Conservation (phyloP, 2,113 vertebrate species). For the Trachemys scripta region DNA sequence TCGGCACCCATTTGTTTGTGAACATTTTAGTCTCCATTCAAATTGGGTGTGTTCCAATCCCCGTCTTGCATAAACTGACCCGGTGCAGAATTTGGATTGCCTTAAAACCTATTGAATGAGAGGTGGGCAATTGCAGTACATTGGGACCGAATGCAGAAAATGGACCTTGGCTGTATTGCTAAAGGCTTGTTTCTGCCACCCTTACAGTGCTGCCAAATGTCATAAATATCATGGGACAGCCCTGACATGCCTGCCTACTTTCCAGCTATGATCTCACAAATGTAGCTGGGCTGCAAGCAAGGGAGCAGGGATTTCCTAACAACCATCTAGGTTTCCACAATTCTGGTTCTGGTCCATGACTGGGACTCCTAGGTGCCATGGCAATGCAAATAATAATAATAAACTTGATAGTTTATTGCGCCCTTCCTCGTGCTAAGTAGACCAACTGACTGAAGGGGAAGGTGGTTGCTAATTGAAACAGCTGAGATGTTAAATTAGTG, state of each 20-base stretch:
- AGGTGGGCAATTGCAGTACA: not conserved
- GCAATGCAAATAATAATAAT: not conserved
- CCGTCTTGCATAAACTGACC: not conserved
- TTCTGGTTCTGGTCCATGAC: not conserved
- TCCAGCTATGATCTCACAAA: not conserved
- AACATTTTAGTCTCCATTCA: not conserved
- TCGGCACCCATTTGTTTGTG: not conserved
- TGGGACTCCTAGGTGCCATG: not conserved
- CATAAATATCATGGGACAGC: not conserved
- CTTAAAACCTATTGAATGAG: not conserved
- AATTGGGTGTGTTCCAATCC: not conserved
- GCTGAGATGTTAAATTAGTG: not conserved
- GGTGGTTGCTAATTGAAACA: not conserved
- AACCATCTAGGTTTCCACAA: not conserved
- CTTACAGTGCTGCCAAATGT: not conserved
- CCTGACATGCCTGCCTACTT: not conserved
- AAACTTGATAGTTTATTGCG: not conserved
- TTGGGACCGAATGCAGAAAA: not conserved
- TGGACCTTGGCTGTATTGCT: not conserved
- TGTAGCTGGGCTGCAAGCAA: not conserved
- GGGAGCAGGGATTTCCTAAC: not conserved
- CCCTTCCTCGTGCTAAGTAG: not conserved
- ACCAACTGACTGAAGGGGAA: not conserved
- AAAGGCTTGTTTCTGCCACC: not conserved
- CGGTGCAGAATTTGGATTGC: not conserved